A percentile compares a stretch with the other conserved stretches of the same genome.
Conservation (phyloP, 2,797 vertebrate genomes). For the Odontamblyopus lacepedii region DNA sequence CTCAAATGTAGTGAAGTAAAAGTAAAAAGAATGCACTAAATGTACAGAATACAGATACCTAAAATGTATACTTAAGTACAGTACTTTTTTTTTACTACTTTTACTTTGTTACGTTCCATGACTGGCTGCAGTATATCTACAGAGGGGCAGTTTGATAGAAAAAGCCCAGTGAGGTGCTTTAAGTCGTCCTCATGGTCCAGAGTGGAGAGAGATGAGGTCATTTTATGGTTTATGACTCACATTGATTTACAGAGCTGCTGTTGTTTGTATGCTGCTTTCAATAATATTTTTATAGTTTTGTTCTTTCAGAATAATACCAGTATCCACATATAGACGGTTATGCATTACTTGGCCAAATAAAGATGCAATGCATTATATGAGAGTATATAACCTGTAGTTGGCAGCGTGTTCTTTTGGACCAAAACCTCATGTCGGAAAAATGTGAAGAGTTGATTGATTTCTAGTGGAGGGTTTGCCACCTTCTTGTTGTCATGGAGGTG, state of each 20-base stretch:
- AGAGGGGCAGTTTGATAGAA: slow-evolving; percentile 39
- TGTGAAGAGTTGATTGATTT: background rate
- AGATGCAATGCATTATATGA: background rate
- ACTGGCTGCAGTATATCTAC: slow-evolving; percentile 35
- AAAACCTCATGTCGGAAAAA: too few species aligned
- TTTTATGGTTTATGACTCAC: background rate
- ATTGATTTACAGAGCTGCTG: background rate
- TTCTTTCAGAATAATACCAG: background rate
- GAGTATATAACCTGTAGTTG: background rate
- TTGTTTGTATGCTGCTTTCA: background rate
- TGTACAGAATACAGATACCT: too few species aligned
- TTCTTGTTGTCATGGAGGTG: background rate
- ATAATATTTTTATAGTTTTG: background rate
- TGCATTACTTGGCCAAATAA: background rate
- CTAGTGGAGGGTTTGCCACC: background rate
- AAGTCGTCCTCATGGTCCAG: slow-evolving; percentile 34
- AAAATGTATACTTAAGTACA: too few species aligned
- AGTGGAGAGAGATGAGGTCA: background rate
- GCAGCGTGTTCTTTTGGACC: background rate
- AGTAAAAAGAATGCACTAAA: too few species aligned
- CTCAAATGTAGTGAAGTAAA: too few species aligned
- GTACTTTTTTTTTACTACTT: too few species aligned
- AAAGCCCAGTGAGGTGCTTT: slow-evolving; percentile 51
- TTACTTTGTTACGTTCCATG: too few species aligned
- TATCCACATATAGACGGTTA: background rate